These are phyloP conservation scores for Butorides virescens DNA, from an alignment of 2,113 vertebrate species.

Conservation along the genomic window DNA sequence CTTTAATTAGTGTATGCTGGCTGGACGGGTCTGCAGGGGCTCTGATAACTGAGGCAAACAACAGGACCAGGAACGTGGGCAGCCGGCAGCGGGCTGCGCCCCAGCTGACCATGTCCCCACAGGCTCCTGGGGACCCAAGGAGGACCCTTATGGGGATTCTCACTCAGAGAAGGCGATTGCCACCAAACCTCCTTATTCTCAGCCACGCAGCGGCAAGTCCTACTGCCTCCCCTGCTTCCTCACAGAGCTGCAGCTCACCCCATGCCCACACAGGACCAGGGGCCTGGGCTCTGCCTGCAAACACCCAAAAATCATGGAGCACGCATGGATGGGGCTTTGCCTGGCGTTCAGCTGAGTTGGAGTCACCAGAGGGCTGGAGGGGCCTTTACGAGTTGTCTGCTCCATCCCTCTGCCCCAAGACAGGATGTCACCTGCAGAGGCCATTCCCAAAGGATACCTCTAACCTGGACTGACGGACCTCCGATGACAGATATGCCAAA, in stretches of 20 bases:
- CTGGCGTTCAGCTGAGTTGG: neutral
- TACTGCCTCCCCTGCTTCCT: neutral
- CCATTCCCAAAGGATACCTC: neutral
- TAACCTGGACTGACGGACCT: neutral
- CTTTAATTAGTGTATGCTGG: neutral
- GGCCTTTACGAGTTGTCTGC: neutral
- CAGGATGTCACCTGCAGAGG: neutral
- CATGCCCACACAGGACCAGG: accelerated
- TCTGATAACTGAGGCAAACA: neutral
- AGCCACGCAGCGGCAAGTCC: neutral
- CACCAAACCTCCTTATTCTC: neutral
- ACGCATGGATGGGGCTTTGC: neutral
- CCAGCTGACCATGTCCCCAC: neutral
- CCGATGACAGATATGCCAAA: neutral
- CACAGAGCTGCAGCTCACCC: neutral
- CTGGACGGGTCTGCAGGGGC: neutral
- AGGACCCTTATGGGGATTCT: neutral
- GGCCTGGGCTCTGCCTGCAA: neutral
- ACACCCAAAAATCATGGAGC: accelerated
- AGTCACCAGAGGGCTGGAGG: neutral
- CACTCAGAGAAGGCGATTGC: accelerated
- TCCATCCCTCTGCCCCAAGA: neutral
- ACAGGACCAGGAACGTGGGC: neutral
- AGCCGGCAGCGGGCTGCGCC: neutral
- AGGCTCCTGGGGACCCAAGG: accelerated